Base-by-base conservation (phyloP, 2,888 invertebrate species). In the Eupithecia insigniata region DNA sequence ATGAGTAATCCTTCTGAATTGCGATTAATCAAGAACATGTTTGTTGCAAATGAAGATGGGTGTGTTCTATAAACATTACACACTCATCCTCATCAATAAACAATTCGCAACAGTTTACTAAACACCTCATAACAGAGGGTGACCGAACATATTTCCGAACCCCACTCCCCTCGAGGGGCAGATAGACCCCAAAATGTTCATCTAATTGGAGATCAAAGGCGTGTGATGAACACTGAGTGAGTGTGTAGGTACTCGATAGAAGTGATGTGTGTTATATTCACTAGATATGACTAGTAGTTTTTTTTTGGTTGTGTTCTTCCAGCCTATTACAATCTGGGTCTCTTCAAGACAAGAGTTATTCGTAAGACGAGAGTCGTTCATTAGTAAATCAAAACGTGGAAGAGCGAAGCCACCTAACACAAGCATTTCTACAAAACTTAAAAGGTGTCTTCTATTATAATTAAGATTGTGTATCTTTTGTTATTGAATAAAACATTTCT, bases 151-250 rank as follows among this genome's bases (percentile, higher is more conserved):
- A 86, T 86, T 81, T 83, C 84, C 26, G 12, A 22, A 81, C 82
- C 79, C 82, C 79, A 77, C 76, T 22, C 70, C 74, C 72, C 74
- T 71, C 73, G 69, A 70, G 73, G 74, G 76, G 71, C 74, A 74
- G 73, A 76, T 70, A 67, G 58, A 71, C 92, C 93, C 92, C 92
- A 91, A 93, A 93, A 93, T 93, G 93, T 91, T 92, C 92, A 90
- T 92, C 93, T 94, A 93, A 93, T 93, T 92, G 91, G 92, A 93
- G 90, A 93, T 93, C 93, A 94, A 94, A 93, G 92, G 90, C 92
- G 91, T 88, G 89, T 91, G 91, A 92, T 92, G 90, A 83, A 82
- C 90, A 90, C 86, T 67, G 46, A 62, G 12, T 62, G 66, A 87
- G 89, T 84, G 82, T 82, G 88, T 55, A 26, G 26, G 55, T 85